phyloP scores from a whole-genome alignment of 2,113 vertebrate species.

The Xyrauchen texanus region DNA sequence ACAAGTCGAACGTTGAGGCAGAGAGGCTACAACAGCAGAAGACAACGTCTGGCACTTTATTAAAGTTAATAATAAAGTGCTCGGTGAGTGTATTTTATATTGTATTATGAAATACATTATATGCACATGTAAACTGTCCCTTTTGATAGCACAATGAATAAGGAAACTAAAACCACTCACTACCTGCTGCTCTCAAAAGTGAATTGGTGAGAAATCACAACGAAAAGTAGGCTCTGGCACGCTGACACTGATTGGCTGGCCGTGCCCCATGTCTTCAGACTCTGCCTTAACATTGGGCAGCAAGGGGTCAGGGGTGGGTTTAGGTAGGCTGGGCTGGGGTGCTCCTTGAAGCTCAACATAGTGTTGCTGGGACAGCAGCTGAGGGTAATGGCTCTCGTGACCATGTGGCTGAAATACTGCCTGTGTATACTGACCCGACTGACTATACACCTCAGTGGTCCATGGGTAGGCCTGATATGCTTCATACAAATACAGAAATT shows the following conservation, averaged over 20 bases:
- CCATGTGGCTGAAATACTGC: slow-evolving; percentile 58
- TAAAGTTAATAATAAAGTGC: too few relatives aligned
- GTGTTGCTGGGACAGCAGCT: slow-evolving; percentile 53
- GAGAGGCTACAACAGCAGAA: too few relatives aligned
- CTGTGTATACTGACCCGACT: slow-evolving; percentile 62
- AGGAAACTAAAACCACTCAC: too few relatives aligned
- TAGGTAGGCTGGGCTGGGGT: slow-evolving; percentile 37
- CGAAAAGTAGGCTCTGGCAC: slow-evolving; percentile 61
- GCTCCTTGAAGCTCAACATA: slow-evolving; percentile 60
- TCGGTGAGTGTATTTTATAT: too few relatives aligned
- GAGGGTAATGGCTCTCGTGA: slow-evolving; percentile 57
- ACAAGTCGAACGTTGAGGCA: too few relatives aligned
- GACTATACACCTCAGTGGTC: slow-evolving; percentile 65
- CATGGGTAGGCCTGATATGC: slow-evolving; percentile 72
- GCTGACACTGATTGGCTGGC: slow-evolving; percentile 34
- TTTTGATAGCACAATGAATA: too few relatives aligned
- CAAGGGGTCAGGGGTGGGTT: slow-evolving; percentile 39
- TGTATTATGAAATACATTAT: too few relatives aligned
- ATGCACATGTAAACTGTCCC: too few relatives aligned
- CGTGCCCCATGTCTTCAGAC: slow-evolving; percentile 36
- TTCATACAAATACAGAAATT: slow-evolving; percentile 34
- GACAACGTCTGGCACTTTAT: too few relatives aligned
- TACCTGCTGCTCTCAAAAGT: slow-evolving; percentile 65
- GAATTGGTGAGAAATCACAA: slow-evolving; percentile 76
- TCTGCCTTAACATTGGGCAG: slow-evolving; percentile 48